phyloP scores from a whole-genome alignment of 2,797 vertebrate species.

The Lateolabrax maculatus region DNA sequence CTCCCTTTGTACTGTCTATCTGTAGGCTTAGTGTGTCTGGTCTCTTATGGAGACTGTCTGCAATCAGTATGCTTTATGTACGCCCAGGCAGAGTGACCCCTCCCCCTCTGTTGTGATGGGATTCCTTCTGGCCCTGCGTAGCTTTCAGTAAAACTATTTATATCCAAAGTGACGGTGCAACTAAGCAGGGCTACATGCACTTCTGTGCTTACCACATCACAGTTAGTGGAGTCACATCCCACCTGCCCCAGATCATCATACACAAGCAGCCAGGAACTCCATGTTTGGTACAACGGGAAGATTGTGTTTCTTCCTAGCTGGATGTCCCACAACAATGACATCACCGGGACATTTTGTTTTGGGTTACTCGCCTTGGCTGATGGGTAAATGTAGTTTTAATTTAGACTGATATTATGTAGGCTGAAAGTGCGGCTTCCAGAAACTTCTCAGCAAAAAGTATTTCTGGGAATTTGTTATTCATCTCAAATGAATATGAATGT shows the following conservation, averaged over 20 bases:
- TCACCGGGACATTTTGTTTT: slow-evolving; percentile 44
- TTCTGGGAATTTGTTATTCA: neutral
- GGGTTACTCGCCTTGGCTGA: neutral
- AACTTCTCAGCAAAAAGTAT: neutral
- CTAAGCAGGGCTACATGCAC: slow-evolving; percentile 32
- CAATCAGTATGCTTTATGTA: slow-evolving; percentile 63
- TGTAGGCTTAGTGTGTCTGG: slow-evolving; percentile 43
- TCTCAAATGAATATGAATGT: neutral
- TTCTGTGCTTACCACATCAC: slow-evolving; percentile 67
- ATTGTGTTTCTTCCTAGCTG: slow-evolving; percentile 43
- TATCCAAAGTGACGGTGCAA: slow-evolving; percentile 68
- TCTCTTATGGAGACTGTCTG: slow-evolving; percentile 30
- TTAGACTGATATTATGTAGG: neutral
- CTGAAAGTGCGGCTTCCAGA: slow-evolving; percentile 16
- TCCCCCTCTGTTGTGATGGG: slow-evolving; percentile 60
- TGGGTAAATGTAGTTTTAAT: slow-evolving; percentile 17
- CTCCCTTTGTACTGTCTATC: slow-evolving; percentile 33
- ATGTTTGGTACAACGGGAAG: slow-evolving; percentile 37
- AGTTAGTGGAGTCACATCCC: slow-evolving; percentile 51
- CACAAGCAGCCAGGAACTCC: slow-evolving; percentile 64
- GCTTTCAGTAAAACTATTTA: slow-evolving; percentile 78
- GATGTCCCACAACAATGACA: slow-evolving; percentile 15
- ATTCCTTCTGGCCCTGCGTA: slow-evolving; percentile 54
- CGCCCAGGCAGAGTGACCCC: slow-evolving; percentile 46
- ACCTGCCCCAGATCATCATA: slow-evolving; percentile 70